Conservation (phyloP, 2,797 vertebrate genomes). For the Alfaro cultratus region DNA sequence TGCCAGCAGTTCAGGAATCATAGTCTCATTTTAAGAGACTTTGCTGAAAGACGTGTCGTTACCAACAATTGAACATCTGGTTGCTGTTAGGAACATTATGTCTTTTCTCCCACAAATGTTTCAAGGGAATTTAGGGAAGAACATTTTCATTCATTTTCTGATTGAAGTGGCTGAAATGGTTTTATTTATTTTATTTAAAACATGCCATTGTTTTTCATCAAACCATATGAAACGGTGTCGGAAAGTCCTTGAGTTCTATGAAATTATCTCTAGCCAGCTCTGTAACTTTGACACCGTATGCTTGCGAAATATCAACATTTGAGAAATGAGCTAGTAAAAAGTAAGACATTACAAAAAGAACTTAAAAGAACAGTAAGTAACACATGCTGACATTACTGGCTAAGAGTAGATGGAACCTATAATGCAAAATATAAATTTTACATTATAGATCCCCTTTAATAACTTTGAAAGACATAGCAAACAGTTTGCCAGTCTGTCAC, state of each 20-base stretch:
- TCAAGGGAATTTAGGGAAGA: slow-evolving; percentile 10
- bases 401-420: not conserved
- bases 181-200: slow-evolving; percentile 9
- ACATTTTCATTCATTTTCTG: slow-evolving; percentile 2
- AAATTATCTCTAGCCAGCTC: not conserved
- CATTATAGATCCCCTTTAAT: not conserved
- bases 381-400: not conserved
- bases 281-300: not conserved
- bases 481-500: not conserved
- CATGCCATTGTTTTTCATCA: not conserved
- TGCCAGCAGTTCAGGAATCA: slow-evolving; percentile 59
- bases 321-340: not conserved
- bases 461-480: not conserved
- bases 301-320: not conserved
- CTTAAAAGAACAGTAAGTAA: not conserved
- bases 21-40: slow-evolving; percentile 25
- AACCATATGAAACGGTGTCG: not conserved
- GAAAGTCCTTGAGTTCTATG: not conserved
- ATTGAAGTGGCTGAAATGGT: not conserved
- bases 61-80: slow-evolving; percentile 15
- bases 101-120: slow-evolving; percentile 2
- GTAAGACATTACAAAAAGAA: not conserved
- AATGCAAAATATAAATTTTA: no score
- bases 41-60: slow-evolving; percentile 17
- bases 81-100: not conserved